Evolutionary conservation across 2,797 vertebrate genomes (phyloP).

Genomic region (Anas georgica): DNA sequence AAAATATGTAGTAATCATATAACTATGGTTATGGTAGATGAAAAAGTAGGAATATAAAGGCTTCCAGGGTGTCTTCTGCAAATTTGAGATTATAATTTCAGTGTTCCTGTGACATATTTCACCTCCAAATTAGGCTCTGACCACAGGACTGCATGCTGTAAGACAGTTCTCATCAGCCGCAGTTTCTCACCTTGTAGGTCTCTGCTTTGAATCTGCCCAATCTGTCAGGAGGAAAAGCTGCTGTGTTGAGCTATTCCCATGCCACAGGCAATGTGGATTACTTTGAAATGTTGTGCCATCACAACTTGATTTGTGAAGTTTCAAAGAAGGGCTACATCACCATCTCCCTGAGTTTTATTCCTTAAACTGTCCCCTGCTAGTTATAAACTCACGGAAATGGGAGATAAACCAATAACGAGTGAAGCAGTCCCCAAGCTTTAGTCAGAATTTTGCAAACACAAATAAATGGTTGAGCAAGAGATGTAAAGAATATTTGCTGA

Average conservation of each 20-base stretch:
- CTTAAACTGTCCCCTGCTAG: not conserved
- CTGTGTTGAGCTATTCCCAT: not conserved
- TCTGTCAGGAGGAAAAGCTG: not conserved
- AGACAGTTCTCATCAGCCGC: not conserved
- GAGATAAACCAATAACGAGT: conserved; percentile 20
- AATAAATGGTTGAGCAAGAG: not conserved
- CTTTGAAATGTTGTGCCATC: not conserved
- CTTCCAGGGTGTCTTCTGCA: not conserved
- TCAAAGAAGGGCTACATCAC: not conserved
- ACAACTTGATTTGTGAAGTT: not conserved
- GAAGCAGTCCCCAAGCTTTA: not conserved
- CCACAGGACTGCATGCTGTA: not conserved
- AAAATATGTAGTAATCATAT: not conserved
- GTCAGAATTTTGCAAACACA: not conserved
- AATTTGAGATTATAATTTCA: not conserved
- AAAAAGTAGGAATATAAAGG: not conserved
- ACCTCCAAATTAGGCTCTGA: not conserved
- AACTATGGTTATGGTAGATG: not conserved
- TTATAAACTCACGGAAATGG: not conserved
- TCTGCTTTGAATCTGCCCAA: not conserved
- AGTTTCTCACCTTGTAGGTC: not conserved
- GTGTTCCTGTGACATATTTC: not conserved
- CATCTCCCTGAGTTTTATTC: not conserved
- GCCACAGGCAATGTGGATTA: not conserved
- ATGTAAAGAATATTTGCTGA: not conserved